These are phyloP conservation scores for Chelidonichthys spinosus DNA, from an alignment of 2,797 vertebrate species.

Conservation along the genomic window DNA sequence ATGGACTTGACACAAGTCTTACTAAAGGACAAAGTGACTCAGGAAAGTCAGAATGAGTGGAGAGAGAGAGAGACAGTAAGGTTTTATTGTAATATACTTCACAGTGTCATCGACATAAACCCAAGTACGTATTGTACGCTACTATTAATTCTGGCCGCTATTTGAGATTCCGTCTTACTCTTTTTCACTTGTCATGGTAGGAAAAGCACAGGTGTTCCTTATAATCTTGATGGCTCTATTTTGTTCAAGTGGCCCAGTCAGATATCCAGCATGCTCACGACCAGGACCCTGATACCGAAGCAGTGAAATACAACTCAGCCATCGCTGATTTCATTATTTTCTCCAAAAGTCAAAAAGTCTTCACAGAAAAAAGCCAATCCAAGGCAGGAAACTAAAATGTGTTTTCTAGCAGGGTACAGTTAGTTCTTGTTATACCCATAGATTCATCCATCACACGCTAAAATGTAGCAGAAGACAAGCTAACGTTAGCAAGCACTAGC, in stretches of 20 bases:
- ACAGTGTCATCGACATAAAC: not conserved
- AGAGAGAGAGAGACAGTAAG: not conserved
- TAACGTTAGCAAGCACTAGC: not conserved
- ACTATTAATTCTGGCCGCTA: too few relatives aligned
- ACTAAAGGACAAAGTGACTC: constrained; percentile 34
- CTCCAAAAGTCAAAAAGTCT: not conserved
- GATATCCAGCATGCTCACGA: not conserved
- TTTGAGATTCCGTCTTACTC: too few relatives aligned
- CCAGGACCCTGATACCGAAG: not conserved
- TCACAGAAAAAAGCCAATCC: not conserved
- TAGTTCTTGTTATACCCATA: not conserved
- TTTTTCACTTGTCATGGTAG: not conserved
- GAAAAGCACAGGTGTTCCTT: not conserved
- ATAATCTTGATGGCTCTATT: not conserved
- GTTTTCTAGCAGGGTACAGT: not conserved
- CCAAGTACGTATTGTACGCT: not conserved
- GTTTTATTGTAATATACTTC: not conserved
- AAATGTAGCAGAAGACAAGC: not conserved
- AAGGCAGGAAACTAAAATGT: not conserved
- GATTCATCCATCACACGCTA: not conserved
- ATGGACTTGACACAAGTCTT: constrained; percentile 24
- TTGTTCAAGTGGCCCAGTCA: not conserved
- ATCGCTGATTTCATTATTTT: not conserved
- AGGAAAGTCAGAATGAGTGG: constrained; percentile 8
- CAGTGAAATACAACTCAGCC: not conserved